A percentile compares a stretch with the other conserved stretches of the same genome.
phyloP scores from a whole-genome alignment of 2,888 invertebrate genomes.

The Phyto melanocephala region DNA sequence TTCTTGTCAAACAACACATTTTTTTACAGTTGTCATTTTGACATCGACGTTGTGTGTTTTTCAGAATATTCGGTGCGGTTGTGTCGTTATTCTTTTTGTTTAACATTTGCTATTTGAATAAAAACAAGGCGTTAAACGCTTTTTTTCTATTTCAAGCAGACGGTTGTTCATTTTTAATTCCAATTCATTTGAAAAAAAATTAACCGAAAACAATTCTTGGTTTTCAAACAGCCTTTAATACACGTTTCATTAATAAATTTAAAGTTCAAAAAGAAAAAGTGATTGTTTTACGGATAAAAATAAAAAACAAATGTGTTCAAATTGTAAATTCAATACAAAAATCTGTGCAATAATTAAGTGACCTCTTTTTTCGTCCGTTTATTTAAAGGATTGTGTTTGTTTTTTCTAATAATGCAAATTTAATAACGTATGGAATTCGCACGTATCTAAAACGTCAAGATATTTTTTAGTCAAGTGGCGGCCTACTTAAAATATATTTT shows the following conservation, averaged over 20 bases:
- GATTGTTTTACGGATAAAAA: not conserved
- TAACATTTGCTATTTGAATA: not conserved
- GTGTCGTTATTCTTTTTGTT: conserved; percentile 8
- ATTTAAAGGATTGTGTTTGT: not conserved
- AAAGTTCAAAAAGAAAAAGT: not conserved
- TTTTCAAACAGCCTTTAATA: not conserved
- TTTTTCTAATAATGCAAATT: not conserved
- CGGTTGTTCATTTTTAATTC: not conserved
- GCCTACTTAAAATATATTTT: conserved; percentile 49
- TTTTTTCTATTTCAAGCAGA: not conserved
- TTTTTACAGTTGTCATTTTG: conserved; percentile 66
- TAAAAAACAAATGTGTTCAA: not conserved
- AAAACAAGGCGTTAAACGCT: not conserved
- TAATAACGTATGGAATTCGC: not conserved
- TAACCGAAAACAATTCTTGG: conserved; percentile 6
- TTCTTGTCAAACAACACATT: conserved; percentile 17
- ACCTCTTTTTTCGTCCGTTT: not conserved
- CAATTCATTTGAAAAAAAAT: not conserved
- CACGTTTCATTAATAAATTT: no score
- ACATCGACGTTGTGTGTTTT: conserved; percentile 61
- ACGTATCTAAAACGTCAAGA: not conserved
- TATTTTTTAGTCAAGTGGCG: conserved; percentile 21
- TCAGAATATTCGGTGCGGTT: conserved; percentile 1
- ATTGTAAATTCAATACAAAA: not conserved
- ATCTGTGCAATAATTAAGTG: conserved; percentile 29